Evolutionary conservation across 2,113 vertebrate species (phyloP), one percentile per base, ranked within the genome.

Genomic region (Oryzias woworae): DNA sequence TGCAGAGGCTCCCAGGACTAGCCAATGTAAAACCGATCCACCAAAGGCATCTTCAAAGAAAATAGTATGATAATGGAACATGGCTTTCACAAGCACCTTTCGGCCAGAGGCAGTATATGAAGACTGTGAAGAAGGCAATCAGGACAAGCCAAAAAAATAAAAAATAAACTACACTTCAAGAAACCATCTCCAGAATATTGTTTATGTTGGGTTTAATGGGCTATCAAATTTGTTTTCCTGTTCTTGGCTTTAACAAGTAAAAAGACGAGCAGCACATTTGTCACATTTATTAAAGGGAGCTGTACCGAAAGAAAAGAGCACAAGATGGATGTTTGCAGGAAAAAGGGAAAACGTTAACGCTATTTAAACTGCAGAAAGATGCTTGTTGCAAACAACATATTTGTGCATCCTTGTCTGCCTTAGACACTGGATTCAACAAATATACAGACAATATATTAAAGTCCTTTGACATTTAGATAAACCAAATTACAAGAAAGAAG

Each of bases 31-130:
- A 77, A 78, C 77, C 60, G 48, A 46, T 70, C 58, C 62, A 76
- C 62, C 67, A 79, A 83, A 85, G 74, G 60, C 71, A 81, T 80
- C 59, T 46, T 67, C 58, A 63, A 75, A 62, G 64, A 71, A 72
- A 87, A 81, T 82, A 81, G 87, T 82, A 79, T 80, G 81, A 82
- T 88, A 79, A 89, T 85, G 77, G 81, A 83, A 87, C 87, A 78
- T 80, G 77, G 70, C 59, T 80, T 66, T 69, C 64, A 73, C 63
- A 69, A 82, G 73, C 64, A 69, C n/a, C 58, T 67, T 71, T 59
- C 81, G 78, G 82, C 82, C 74, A 28, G 58, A 85, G 80, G 84
- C 74, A 67, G 66, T 73, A 54, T 70, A 78, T 13, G 4, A 22
- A 75, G 28, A 80, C 72, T 28, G 53, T 73, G 73, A 57, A 80